Percentiles rank a stretch among this genome's conserved stretches.
Conservation (phyloP, 1,140 invertebrate species). For the Araneus ventricosus region DNA sequence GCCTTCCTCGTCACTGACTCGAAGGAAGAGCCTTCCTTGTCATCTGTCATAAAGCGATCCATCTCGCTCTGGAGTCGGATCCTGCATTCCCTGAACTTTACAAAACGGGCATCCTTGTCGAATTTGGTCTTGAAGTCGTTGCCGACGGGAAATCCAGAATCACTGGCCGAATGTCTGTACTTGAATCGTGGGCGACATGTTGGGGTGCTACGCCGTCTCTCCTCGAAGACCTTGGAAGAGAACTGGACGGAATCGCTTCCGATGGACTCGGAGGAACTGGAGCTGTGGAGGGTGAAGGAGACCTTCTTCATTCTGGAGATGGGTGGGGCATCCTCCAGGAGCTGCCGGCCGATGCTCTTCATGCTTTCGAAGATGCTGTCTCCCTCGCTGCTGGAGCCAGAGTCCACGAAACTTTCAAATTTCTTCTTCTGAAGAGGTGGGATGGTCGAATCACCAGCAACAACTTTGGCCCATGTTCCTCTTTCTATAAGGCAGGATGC, state of each 20-base stretch:
- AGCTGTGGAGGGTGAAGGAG: conserved; percentile 68
- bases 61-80: conserved; percentile 70
- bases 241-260: conserved; percentile 66
- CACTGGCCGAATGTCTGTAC: conserved; percentile 72
- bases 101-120: conserved; percentile 53
- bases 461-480: conserved; percentile 73
- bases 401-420: conserved; percentile 43
- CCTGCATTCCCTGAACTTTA: conserved; percentile 63
- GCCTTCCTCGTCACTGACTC: conserved; percentile 60
- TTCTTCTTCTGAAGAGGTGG: conserved; percentile 54
- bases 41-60: conserved; percentile 55
- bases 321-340: conserved; percentile 62
- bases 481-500: conserved; percentile 34
- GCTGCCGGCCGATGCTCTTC: conserved; percentile 61
- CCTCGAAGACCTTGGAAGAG: conserved; percentile 52
- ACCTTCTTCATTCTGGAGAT: conserved; percentile 65
- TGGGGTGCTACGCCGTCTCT: conserved; percentile 66
- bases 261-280: conserved; percentile 72
- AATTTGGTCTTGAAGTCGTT: conserved; percentile 60
- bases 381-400: conserved; percentile 65
- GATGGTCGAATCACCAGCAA: conserved; percentile 60
- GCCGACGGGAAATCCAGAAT: conserved; percentile 68
- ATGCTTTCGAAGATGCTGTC: conserved; percentile 73
- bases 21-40: conserved; percentile 44
- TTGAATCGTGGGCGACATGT: conserved; percentile 55